These are phyloP conservation scores for Stenichneumon culpator DNA, from an alignment of 2,888 invertebrate genomes.

Conservation along the genomic window DNA sequence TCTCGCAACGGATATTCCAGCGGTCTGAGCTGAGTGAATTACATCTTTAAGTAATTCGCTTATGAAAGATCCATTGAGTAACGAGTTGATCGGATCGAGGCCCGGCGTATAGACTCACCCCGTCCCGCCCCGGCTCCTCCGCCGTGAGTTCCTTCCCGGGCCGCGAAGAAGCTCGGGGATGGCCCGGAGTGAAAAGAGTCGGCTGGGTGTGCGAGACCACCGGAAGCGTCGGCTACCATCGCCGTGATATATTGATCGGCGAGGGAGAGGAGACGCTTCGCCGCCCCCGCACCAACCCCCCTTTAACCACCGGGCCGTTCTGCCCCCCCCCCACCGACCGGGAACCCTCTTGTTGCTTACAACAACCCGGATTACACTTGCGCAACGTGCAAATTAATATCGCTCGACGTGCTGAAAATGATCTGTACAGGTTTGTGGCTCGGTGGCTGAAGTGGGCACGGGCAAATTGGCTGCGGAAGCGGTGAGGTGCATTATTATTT, in stretches of 20 bases:
- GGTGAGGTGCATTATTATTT: constrained; percentile 70
- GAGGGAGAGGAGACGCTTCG: constrained; percentile 14
- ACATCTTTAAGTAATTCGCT: constrained; percentile 58
- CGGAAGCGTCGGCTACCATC: constrained; percentile 65
- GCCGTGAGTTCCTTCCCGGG: not conserved
- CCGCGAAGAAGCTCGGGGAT: not conserved
- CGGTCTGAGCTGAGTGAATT: constrained; percentile 55
- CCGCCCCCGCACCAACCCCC: constrained; percentile 11
- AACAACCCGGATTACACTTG: not conserved
- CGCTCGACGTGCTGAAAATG: not conserved
- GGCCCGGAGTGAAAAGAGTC: constrained; percentile 41
- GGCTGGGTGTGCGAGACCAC: constrained; percentile 43
- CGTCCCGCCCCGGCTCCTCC: too few species aligned
- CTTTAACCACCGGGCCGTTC: not conserved
- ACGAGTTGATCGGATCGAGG: not conserved
- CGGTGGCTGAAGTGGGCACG: not conserved
- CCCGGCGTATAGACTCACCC: not conserved
- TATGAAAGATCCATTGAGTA: constrained; percentile 54
- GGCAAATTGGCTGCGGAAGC: not conserved
- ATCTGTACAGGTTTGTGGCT: not conserved
- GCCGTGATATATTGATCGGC: constrained; percentile 66
- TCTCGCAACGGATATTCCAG: constrained; percentile 8
- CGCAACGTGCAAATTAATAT: not conserved
- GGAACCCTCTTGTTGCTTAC: constrained; percentile 27
- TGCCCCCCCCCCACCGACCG: not conserved